Conservation (phyloP, 1,140 invertebrate species). For the Leptinotarsa texana region DNA sequence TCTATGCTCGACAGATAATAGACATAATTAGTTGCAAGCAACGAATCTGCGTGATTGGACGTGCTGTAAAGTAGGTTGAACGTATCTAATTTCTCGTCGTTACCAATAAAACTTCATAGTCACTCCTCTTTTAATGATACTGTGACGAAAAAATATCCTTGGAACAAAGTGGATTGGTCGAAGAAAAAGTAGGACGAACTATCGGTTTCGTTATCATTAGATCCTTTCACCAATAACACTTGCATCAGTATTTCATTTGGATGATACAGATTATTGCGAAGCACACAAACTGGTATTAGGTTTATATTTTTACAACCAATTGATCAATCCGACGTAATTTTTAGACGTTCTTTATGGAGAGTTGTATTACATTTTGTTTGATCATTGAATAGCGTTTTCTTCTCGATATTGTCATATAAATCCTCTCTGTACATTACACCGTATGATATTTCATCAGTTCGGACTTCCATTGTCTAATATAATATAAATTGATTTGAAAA, state of each 20-base stretch:
- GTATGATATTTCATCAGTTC: no score
- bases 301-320: no score
- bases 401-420: no score
- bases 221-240: neutral
- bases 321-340: no score
- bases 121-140: conserved; percentile 5
- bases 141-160: conserved; percentile 4
- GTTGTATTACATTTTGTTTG: no score
- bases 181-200: conserved; percentile 1
- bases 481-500: no score
- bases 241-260: neutral
- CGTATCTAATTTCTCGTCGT: conserved; percentile 5
- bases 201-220: conserved; percentile 2
- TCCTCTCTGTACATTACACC: no score
- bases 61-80: conserved; percentile 2
- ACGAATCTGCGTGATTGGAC: neutral
- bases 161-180: conserved; percentile 6
- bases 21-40: neutral
- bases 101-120: neutral
- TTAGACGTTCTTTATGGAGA: no score
- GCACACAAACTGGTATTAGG: no score
- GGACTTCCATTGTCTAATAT: no score
- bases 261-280: no score
- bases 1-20: neutral
- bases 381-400: no score